Base-by-base conservation (phyloP, 2,113 vertebrate species). In the Synodontis membranacea region DNA sequence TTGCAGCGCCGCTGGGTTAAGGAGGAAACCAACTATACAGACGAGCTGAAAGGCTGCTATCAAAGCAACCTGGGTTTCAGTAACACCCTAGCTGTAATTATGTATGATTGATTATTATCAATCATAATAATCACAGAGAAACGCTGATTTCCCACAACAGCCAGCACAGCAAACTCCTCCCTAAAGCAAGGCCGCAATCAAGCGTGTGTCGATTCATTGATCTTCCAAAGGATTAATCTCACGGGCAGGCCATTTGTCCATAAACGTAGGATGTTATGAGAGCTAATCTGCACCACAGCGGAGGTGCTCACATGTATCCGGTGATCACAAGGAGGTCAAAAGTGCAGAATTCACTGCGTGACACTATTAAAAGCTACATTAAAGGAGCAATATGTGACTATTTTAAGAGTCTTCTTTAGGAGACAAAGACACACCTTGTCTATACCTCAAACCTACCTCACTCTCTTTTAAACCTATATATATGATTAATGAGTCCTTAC, bases 121-220 rank as follows among this genome's bases (percentile, higher is more conserved):
- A 74, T 82, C 68, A 34, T 58, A 58, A 72, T 86, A 34, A 81
- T 84, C 58, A 75, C 10, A 21, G 11, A 39, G 79, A 15, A 48
- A 75, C 72, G 44, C 34, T 66, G 74, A 89, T 84, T 87, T 88
- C n/a, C 66, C 62, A 60, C 17, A 21, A 42, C 31, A 86, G 48
- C 60, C 85, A 10, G 34, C 23, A 58, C 85, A 10, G 34, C 23
- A 58, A 19, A 58, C 31, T 8, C 15, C 25, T 19, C 37, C 80
- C 52, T 28, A 62, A 62, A 50, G 31, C 56, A 62, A 46, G n/a
- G 60, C 42, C 25, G 11, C 28, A 54, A 48, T 17, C 21, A 15
- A 60, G 4, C 19, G 2, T 56, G 34, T 3, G 54, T 31, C 70
- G 10, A 10, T 39, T 39, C 34, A 70, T 9, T 2, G 17, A 39